These are phyloP conservation scores for Malacoctenus gilli DNA, from an alignment of 2,797 vertebrate species.

Conservation along the genomic window DNA sequence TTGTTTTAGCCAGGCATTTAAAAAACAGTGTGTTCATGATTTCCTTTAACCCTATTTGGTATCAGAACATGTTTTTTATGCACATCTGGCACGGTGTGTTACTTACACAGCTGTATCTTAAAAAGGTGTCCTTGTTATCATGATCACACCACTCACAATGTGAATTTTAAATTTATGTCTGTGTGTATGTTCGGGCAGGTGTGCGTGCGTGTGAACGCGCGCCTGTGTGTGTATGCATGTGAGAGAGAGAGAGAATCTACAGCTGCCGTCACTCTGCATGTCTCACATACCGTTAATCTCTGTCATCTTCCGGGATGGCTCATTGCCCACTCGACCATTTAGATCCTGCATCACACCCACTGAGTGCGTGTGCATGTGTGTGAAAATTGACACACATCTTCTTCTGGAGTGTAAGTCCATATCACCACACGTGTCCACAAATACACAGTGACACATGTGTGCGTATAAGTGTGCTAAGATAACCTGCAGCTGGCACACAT, in stretches of 20 bases:
- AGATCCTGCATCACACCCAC: conserved; percentile 1
- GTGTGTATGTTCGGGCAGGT: conserved; percentile 10
- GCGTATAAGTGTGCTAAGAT: conserved; percentile 1
- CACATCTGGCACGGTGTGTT: conserved; percentile 16
- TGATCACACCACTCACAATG: conserved; percentile 55
- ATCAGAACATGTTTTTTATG: conserved; percentile 26
- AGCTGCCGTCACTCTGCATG: conserved; percentile 45
- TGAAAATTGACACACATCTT: conserved; percentile 15
- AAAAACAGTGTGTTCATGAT: conserved; percentile 3
- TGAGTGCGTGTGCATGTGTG: conserved; percentile 3
- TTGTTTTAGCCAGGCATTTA: conserved; percentile 2
- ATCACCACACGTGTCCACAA: conserved; percentile 11
- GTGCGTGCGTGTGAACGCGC: conserved; percentile 6
- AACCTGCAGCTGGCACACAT: conserved; percentile 25
- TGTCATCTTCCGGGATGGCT: conserved; percentile 31
- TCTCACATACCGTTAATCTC: conserved; percentile 54
- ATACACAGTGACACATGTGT: conserved; percentile 1
- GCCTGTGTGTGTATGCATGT: conserved; percentile 18
- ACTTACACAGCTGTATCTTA: conserved; percentile 35
- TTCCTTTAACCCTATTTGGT: too few species aligned
- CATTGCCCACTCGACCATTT: conserved; percentile 24
- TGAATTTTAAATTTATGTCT: conserved; percentile 18
- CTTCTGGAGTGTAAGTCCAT: not conserved
- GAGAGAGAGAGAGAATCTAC: conserved; percentile 14
- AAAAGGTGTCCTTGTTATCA: conserved; percentile 53